These are phyloP conservation scores for Hippoglossus hippoglossus DNA, from an alignment of 2,797 vertebrate species.

Conservation along the genomic window DNA sequence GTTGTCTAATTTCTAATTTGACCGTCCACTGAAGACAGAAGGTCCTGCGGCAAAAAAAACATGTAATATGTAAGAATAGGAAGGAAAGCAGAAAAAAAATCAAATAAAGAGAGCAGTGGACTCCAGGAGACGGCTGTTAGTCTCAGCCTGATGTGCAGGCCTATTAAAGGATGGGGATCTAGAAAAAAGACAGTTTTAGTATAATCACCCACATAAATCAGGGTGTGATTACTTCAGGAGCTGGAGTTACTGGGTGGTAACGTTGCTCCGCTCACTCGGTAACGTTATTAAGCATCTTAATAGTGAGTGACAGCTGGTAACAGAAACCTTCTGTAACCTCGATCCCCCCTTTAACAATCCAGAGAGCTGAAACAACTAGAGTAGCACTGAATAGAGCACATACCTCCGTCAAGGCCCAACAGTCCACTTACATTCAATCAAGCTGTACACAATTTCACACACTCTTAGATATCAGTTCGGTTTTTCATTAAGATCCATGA, in stretches of 20 bases:
- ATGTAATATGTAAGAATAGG: constrained; percentile 26
- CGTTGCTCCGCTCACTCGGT: constrained; percentile 32
- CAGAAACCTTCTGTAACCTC: constrained; percentile 30
- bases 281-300: constrained; percentile 65
- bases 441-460: no score
- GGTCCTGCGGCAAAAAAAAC: constrained; percentile 35
- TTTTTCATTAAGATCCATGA: no score
- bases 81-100: constrained; percentile 30
- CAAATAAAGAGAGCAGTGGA: constrained; percentile 45
- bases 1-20: constrained; percentile 47
- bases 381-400: no score
- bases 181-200: constrained; percentile 53
- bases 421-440: no score
- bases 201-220: constrained; percentile 66
- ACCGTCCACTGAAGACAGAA: constrained; percentile 21
- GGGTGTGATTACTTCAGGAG: constrained; percentile 59
- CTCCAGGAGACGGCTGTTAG: constrained; percentile 48
- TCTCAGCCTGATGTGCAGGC: constrained; percentile 49
- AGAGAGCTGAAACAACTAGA: constrained; percentile 26
- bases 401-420: no score
- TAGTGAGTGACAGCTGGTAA: constrained; percentile 60
- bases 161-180: constrained; percentile 56
- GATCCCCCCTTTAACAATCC: constrained; percentile 21
- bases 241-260: constrained; percentile 64
- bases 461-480: no score